A percentile compares a stretch with the other conserved stretches of the same genome.
phyloP scores from a whole-genome alignment of 2,797 vertebrate species.

The Phrynocephalus guinanensis region DNA sequence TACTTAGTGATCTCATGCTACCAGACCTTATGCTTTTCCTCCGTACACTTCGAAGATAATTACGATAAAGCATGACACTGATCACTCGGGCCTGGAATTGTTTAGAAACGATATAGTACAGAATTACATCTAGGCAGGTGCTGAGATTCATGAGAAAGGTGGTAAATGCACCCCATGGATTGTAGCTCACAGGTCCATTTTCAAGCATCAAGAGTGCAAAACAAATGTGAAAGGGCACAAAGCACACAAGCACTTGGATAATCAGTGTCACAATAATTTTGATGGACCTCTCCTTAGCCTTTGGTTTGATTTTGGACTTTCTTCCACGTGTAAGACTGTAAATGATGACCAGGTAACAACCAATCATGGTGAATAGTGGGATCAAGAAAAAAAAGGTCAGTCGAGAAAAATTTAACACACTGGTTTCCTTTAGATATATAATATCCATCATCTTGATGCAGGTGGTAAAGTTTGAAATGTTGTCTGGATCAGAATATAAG shows the following conservation, averaged over 20 bases:
- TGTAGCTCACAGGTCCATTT: constrained; percentile 71
- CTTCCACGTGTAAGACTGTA: constrained; percentile 89
- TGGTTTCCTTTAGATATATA: constrained; percentile 84
- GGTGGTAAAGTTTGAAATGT: constrained; percentile 83
- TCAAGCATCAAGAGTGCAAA: constrained; percentile 84
- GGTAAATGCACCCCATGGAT: constrained; percentile 89
- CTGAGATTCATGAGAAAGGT: constrained; percentile 97
- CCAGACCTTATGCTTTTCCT: constrained; percentile 89
- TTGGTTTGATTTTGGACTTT: constrained; percentile 94
- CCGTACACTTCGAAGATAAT: constrained; percentile 93
- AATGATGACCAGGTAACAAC: constrained; percentile 91
- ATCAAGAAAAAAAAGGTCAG: constrained; percentile 92
- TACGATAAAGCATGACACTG: constrained; percentile 95
- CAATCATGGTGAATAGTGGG: constrained; percentile 92
- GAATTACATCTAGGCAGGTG: constrained; percentile 92
- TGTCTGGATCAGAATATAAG: constrained; percentile 84
- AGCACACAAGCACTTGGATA: constrained; percentile 91
- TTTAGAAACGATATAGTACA: constrained; percentile 98
- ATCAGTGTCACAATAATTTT: constrained; percentile 93
- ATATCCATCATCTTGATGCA: constrained; percentile 93
- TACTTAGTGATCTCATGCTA: constrained; percentile 91
- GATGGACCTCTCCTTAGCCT: constrained; percentile 95
- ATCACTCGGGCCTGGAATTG: constrained; percentile 97
- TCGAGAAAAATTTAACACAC: constrained; percentile 85
- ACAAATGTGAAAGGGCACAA: constrained; percentile 93